A percentile compares a stretch with the other conserved stretches of the same genome.
Conservation (phyloP, 2,113 vertebrate species). For the Felis catus region F.catus_Fca126_mat1.0 CM031418.1:36505501-36506000, state of each 20-base stretch:
- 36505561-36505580: not conserved
- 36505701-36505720: not conserved
- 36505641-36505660: too few relatives aligned
- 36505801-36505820: conserved; percentile 3
- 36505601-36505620: too few relatives aligned
- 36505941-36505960: not conserved
- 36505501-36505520: not conserved
- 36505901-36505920: not conserved
- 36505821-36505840: not conserved
- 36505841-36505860: not conserved
- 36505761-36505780: not conserved
- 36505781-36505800: not conserved
- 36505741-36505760: not conserved
- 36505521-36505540: not conserved
- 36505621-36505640: too few relatives aligned
- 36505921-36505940: not conserved
- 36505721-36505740: not conserved
- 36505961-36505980: not conserved
- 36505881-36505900: not conserved
- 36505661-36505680: too few relatives aligned
- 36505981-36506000: not conserved
- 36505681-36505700: too few relatives aligned
- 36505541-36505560: not conserved
- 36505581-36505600: too few relatives aligned
- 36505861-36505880: not conserved